Conservation (phyloP, 2,797 vertebrate species). For the Acipenser oxyrinchus region DNA sequence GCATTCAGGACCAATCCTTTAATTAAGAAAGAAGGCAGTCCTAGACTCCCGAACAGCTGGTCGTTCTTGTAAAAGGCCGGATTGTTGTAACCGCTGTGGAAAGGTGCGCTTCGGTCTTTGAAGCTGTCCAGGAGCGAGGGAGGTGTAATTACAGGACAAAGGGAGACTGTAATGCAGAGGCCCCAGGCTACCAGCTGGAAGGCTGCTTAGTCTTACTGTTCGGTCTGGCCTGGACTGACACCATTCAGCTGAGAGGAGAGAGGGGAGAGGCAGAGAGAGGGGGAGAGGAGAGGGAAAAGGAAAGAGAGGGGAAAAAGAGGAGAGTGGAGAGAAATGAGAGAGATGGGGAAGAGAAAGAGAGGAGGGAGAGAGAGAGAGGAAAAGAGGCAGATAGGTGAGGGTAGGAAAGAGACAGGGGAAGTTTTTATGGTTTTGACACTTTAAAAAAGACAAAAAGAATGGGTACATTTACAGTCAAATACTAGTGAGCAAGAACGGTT, state of each 20-base stretch:
- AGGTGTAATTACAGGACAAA: constrained; percentile 19
- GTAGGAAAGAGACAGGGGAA: no score
- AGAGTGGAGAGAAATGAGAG: neutral
- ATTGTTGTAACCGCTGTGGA: constrained; percentile 1
- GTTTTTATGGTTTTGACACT: no score
- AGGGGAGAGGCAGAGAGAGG: constrained; percentile 5
- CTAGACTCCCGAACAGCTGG: neutral
- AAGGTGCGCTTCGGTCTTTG: constrained; percentile 15
- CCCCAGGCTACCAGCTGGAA: neutral
- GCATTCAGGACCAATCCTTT: constrained; percentile 10
- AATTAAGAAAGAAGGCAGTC: constrained; percentile 9
- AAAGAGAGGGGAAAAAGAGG: no score
- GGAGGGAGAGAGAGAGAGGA: neutral
- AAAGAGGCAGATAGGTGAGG: neutral
- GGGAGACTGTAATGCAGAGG: constrained; percentile 8
- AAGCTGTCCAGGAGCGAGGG: neutral
- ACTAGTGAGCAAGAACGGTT: constrained; percentile 20
- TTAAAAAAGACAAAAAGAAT: no score
- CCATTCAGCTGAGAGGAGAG: neutral
- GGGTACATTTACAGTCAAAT: no score
- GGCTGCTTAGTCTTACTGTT: neutral
- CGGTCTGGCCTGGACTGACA: neutral
- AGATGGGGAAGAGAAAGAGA: neutral
- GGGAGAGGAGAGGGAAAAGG: constrained; percentile 6
- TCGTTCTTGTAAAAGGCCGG: constrained; percentile 1